Base-by-base conservation (phyloP, 2,888 invertebrate species). In the Zhuqinia jingwanae region DNA sequence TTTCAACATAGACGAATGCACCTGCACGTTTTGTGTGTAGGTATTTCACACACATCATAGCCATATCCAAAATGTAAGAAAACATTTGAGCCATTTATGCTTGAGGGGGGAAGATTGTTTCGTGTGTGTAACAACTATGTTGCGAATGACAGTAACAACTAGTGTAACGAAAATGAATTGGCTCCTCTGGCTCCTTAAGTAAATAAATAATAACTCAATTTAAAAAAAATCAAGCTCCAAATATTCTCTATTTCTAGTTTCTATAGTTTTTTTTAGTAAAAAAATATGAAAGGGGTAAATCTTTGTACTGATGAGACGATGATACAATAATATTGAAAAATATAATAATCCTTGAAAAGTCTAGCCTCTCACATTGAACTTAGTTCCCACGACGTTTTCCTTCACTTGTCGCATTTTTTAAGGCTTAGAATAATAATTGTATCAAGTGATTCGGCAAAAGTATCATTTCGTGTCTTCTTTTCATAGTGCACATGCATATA, bases 371-470 rank as follows among this genome's bases (percentile, higher is more conserved):
- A 36, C 3, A 36, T 36, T 36, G 5, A 36, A 3, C 36, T 45
- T 45, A 17, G 56, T 80, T 80, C 80, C 58, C 80, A 80, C 80
- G 80, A 70, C 56, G 68, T 36, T 36, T 36, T 36, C 3, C 68
- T 56, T 63, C 30, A 47, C 80, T 70, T 80, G 80, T 70, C 80
- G 56, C 36, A n/a, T 47, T 68, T 75, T 70, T 56, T 50, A 15
- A 6, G 22, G 8, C 20, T 30, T 75, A 36, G 17, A 75, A 75
- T 56, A 75, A 56, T 53, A 56, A 75, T 56, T 20, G 30, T 56
- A 27, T 50, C 42, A 50, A 70, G 70, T 65, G 30, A 65, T 65
- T 65, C 30, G 17, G 17, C 17, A 70, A 58, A 56, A 36, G 56
- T 25, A 50, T 73, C 68, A 70, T 11, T 27, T 27, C 53, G 50